A percentile compares a stretch with the other conserved stretches of the same genome.
Evolutionary conservation across 2,888 invertebrate species (phyloP).

Genomic region (Agrilus mali): DNA sequence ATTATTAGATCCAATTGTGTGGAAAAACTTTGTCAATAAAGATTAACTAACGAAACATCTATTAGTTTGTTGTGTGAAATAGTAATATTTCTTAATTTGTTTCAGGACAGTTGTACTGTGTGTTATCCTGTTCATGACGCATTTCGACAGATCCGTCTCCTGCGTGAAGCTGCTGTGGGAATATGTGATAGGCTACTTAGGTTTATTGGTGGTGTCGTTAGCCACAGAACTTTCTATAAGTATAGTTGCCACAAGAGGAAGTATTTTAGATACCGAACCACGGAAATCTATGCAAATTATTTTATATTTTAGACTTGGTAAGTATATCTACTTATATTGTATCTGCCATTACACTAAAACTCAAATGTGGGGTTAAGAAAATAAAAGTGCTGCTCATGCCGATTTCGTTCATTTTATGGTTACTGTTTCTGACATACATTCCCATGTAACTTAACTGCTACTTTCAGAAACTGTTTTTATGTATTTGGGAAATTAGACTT

Average conservation of each 20-base stretch:
- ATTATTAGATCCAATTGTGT: too few species aligned
- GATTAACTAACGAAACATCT: too few species aligned
- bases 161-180: slow-evolving; percentile 36
- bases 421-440: too few species aligned
- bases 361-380: too few species aligned
- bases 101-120: slow-evolving; percentile 45
- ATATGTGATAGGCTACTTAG: slow-evolving; percentile 43
- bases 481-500: too few species aligned
- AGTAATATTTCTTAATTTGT: slow-evolving; percentile 9
- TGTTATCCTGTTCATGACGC: slow-evolving; percentile 24
- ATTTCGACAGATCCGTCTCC: slow-evolving; percentile 34
- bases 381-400: too few species aligned
- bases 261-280: slow-evolving; percentile 56
- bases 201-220: slow-evolving; percentile 39
- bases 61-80: too few species aligned
- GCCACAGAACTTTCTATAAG: slow-evolving; percentile 54
- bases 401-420: too few species aligned
- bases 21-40: too few species aligned
- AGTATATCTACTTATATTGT: slow-evolving; percentile 21
- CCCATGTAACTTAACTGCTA: background rate
- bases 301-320: slow-evolving; percentile 58
- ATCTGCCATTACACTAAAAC: too few species aligned
- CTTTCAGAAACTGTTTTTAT: too few species aligned
- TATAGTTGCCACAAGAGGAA: slow-evolving; percentile 57
- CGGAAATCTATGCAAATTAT: slow-evolving; percentile 58